Base-by-base conservation (phyloP, 2,888 invertebrate genomes). In the Patella depressa region DNA sequence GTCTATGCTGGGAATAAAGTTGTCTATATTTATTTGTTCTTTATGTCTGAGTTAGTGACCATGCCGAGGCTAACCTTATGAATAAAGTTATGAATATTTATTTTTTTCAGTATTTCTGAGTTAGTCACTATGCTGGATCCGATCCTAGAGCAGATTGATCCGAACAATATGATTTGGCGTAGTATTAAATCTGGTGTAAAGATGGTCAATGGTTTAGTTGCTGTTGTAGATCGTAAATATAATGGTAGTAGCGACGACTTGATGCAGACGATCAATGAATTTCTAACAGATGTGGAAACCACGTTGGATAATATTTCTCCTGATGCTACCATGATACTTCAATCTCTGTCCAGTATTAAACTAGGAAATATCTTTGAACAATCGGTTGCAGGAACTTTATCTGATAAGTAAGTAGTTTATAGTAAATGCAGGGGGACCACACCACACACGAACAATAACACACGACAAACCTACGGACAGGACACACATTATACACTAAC, bases 91-190 rank as follows among this genome's bases (percentile, higher is more conserved):
- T 45, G 45, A 45, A 45, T 45, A 9, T 45, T 45, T 45, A 9
- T 45, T 19, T 12, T 83, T 7, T 70, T 69, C 72, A 77, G 81
- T 14, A 17, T 84, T 17, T 71, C 73, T 12, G 80, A 78, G 29
- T 19, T 85, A 14, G 65, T 84, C 14, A 76, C 76, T 3, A 55
- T 79, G 3, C 34, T 85, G 2, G 80, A 81, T 75, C 80, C 80
- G 0, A 17, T 80, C 5, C 19, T 78, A 53, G 53, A 72, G 17
- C 19, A 72, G 55, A 5, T 74, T 19, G 54, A 65, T 53, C 80
- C 80, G 17, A 76, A 78, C 54, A 54, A 78, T 76, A 69, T 69
- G 24, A 53, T 77, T 69, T 80, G 80, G 80, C 29, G 15, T 24
- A 55, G 72, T 55, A 53, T 78, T 34, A 80, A 76, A 72, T 65